phyloP scores from a whole-genome alignment of 2,888 invertebrate species.

The Stomorhina lunata region DNA sequence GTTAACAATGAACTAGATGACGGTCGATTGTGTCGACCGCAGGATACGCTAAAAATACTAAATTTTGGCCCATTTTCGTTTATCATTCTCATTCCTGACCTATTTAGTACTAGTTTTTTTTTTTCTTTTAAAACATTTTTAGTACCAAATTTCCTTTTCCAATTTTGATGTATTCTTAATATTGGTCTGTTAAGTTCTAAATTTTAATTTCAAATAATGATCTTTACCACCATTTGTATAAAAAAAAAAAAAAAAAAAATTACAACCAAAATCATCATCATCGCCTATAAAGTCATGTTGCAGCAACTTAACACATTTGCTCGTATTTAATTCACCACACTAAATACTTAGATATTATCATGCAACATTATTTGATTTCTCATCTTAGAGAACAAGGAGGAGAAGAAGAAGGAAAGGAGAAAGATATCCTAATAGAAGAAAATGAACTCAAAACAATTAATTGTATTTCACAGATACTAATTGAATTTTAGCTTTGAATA shows the following conservation, averaged over 20 bases:
- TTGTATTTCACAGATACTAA: conserved; percentile 55
- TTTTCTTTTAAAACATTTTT: no score
- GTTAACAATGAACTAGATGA: no score
- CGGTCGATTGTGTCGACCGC: no score
- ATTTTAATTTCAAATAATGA: no score
- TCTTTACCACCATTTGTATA: no score
- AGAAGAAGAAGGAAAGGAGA: background rate
- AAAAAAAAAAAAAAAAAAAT: conserved; percentile 10
- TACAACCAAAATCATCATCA: conserved; percentile 2
- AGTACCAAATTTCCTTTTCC: no score
- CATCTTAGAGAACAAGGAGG: background rate
- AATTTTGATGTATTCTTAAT: no score
- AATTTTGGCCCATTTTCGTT: no score
- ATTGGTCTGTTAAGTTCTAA: no score
- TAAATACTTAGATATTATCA: background rate
- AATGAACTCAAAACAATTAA: conserved; percentile 56
- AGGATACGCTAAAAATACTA: no score
- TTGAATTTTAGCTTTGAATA: conserved; percentile 57
- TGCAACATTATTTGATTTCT: background rate
- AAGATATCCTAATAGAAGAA: background rate
- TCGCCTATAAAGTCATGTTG: background rate
- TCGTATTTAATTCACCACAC: background rate
- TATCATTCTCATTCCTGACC: no score
- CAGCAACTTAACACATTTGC: background rate
- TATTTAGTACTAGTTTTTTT: no score